Conservation (phyloP, 1,140 invertebrate genomes). For the Euwallacea similis region DNA sequence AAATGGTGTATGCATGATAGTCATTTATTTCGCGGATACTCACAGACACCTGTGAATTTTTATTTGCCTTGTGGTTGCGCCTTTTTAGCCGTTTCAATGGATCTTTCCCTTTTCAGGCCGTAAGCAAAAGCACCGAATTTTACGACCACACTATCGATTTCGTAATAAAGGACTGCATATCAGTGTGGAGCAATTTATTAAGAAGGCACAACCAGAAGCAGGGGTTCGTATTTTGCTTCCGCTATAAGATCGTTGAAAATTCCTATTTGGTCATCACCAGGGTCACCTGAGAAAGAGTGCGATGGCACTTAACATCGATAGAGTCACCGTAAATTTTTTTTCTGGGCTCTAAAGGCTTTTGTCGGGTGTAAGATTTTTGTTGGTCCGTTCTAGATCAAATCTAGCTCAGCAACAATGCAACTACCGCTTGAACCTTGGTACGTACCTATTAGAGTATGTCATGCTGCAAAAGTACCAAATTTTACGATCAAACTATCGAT, state of each 20-base stretch:
- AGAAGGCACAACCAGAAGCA: background rate
- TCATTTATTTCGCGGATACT: constrained; percentile 24
- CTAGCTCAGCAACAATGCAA: too few relatives aligned
- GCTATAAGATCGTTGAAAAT: background rate
- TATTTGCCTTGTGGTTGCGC: background rate
- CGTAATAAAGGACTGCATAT: background rate
- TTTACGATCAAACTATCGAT: background rate
- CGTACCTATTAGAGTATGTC: too few relatives aligned
- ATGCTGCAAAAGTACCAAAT: too few relatives aligned
- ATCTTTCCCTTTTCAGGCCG: background rate
- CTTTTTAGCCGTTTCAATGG: background rate
- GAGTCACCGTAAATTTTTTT: too few relatives aligned
- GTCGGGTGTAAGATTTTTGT: too few relatives aligned
- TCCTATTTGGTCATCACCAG: too few relatives aligned
- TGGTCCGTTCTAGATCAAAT: too few relatives aligned
- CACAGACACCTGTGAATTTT: constrained; percentile 17
- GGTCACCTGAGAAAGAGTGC: too few relatives aligned
- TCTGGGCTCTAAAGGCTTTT: too few relatives aligned
- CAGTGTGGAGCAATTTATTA: background rate
- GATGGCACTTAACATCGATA: too few relatives aligned
- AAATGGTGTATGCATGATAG: constrained; percentile 28
- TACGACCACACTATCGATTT: background rate
- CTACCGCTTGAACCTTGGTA: too few relatives aligned
- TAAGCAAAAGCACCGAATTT: too few relatives aligned
- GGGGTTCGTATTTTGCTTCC: background rate